Evolutionary conservation across 2,888 invertebrate genomes (phyloP).

Genomic region (Spisula solida): DNA sequence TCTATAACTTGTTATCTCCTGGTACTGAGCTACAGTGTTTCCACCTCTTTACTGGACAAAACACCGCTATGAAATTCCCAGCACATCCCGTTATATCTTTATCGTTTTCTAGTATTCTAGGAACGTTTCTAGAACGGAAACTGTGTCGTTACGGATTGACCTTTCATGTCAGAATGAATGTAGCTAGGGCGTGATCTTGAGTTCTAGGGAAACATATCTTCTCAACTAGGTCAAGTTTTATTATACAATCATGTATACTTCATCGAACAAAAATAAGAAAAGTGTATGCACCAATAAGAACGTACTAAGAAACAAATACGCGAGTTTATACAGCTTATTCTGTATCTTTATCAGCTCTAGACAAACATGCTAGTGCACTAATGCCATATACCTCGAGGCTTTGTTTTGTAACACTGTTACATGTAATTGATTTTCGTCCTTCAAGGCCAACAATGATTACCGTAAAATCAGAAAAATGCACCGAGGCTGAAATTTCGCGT

Average conservation of each 20-base stretch:
- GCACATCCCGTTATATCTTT: neutral
- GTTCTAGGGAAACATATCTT: neutral
- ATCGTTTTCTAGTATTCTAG: neutral
- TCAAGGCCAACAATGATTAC: neutral
- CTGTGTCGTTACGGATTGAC: slow-evolving; percentile 1
- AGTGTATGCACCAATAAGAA: neutral
- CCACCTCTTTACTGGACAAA: slow-evolving; percentile 10
- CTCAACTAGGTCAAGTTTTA: neutral
- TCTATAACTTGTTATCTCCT: neutral
- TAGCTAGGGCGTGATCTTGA: neutral
- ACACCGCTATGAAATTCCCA: neutral
- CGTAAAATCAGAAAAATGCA: neutral
- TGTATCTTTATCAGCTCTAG: no score
- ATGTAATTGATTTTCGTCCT: neutral
- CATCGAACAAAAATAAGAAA: no score
- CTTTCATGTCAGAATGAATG: neutral
- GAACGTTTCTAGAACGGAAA: slow-evolving; percentile 8
- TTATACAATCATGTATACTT: neutral
- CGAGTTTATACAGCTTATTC: no score
- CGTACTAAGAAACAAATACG: no score
- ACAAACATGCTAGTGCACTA: no score
- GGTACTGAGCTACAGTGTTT: neutral
- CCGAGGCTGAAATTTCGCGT: no score
- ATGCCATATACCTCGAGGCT: no score
- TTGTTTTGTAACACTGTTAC: neutral